Base-by-base conservation (phyloP, 2,888 invertebrate genomes). In the Acanthacorydalis orientalis region DNA sequence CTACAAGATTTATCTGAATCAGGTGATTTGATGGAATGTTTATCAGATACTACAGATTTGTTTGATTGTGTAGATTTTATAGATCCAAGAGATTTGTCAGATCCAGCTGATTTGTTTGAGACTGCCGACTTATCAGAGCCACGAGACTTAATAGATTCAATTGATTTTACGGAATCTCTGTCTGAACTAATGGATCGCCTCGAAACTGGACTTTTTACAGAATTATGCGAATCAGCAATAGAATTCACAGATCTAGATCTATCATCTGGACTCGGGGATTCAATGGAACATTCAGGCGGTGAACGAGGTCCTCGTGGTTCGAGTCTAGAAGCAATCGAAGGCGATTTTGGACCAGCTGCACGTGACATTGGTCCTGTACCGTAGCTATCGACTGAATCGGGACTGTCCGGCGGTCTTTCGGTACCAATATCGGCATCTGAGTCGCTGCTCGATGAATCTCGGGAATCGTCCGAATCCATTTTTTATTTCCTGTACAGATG, bases 381-480 rank as follows among this genome's bases (percentile, higher is more conserved):
- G 14, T 16, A 43, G 35, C 47, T 47, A n/a, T 23, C 15, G 34
- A 43, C 44, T 34, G 50, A 51, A 40, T 51, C 52, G 49, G 53
- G 49, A 44, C 53, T 56, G 37, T 45, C 48, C 33, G 52, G 51
- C 33, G 52, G 52, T 49, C 51, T 51, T 10, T 57, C 58, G 6
- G 43, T 47, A 11, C 16, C 34, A 16, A 35, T 31, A 51, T 60
- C 59, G 48, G 57, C 56, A 34, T 60, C 60, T 50, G 60, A 61
- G 47, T 64, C 64, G 52, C 60, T 62, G 47, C 60, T 61, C 47
- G 63, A 63, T 43, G 56, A 70, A 65, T 73, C 74, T 56, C 68
- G 67, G 53, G 75, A 76, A 61, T 75, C 75, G 63, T 75, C 75
- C 15, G 75, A 75, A 62, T 76, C 76, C 75, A 76, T 75, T 50